Base-by-base conservation (phyloP, 2,888 invertebrate species). In the Anorthoa munda region DNA sequence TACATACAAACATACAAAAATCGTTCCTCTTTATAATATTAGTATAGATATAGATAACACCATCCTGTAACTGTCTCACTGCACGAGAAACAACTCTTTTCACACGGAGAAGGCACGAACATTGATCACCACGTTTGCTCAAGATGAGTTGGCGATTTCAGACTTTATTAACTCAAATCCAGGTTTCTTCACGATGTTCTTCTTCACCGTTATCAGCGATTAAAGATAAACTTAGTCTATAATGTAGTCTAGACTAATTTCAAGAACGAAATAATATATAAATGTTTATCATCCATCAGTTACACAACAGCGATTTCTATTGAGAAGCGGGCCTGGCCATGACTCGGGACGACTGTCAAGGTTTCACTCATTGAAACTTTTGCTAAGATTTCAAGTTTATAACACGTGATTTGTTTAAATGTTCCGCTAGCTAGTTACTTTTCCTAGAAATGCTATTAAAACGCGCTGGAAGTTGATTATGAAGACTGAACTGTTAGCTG, bases 301-400 rank as follows among this genome's bases (percentile, higher is more conserved):
- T 84, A 86, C 81, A 84, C 81, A 88, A 80, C 73, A 79, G 61
- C 75, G 78, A 86, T 82, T 82, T 85, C 64, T 83, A 85, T 86
- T 85, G 77, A 86, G 75, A 60, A 58, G 74, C 58, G 75, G 66
- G 70, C 50, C 59, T 75, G 85, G 76, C 86, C 86, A 39, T 85
- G 86, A 86, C 87, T 81, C 70, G 65, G 76, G 73, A 48, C 66
- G 59, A 66, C 68, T 81, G 81, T 84, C 87, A 87, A 87, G 87
- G 87, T 87, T 77, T 70, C 67, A n/a, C 78, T 83, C 83, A 83
- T 86, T 82, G 82, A 83, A 86, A 86, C 80, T 87, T 86, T 86
- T 86, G 77, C 79, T 77, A 77, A 79, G 66, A 82, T 75, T 75
- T 78, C 76, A 75, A 86, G 65, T 85, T 79, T 86, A 77, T 70